Evolutionary conservation across 2,888 invertebrate genomes (phyloP), one percentile per base, ranked within the genome.

Genomic region (Piscicola geometra): DNA sequence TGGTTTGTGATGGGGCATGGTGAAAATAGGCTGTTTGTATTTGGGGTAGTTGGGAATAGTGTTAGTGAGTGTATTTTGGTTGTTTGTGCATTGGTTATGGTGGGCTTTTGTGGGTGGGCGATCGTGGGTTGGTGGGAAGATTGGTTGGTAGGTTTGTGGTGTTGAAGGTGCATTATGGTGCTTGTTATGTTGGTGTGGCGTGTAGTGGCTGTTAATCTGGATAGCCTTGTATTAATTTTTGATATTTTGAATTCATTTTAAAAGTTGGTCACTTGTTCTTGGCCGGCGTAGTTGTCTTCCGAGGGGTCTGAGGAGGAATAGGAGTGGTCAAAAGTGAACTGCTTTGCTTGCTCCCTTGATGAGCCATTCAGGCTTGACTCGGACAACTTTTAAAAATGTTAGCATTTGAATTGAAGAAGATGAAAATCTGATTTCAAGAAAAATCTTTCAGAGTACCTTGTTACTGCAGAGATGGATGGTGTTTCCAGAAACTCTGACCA

Each of bases 241-340:
- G 33, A n/a, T 64, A 28, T 15, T 25, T 25, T 9, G 9, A 28
- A 9, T 15, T 64, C n/a, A 12, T 25, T 15, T 25, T 25, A 64
- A 32, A 47, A 47, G 25, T 32, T 32, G 32, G 71, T 75, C 28
- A 84, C 85, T 81, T 81, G 79, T 73, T 83, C 81, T 74, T 85
- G 85, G 30, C 82, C 81, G 71, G 81, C 80, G 78, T 82, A 84
- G 64, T 81, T 79, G 28, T 69, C 71, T 64, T 83, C 82, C 5
- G 77, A 73, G 32, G 68, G 71, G 56, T 80, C 79, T 33, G 82
- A 81, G 3, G 84, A 83, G 83, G 83, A 83, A 79, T 84, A 84
- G 52, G 84, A 84, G 76, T 82, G 82, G 79, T 85, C 85, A 80
- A 83, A 85, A 0, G 84, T 84, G 79, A 84, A 85, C 71, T 82